Evolutionary conservation across 2,113 vertebrate genomes (phyloP).

Genomic region (Cyphomyrus discorhynchus): DNA sequence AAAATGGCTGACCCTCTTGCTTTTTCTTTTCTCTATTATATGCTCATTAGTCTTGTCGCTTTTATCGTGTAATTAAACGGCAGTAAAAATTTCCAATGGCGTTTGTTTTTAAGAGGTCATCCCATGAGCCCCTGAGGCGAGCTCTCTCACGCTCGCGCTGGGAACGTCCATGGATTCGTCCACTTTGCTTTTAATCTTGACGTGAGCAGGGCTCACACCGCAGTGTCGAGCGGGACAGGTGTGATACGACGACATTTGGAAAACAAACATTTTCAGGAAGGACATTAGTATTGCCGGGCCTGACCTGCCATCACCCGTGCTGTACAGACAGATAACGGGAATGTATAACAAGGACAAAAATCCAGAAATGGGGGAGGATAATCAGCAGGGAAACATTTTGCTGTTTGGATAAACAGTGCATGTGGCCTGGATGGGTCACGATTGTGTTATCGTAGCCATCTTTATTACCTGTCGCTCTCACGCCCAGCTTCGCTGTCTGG

Average conservation of each 20-base stretch:
- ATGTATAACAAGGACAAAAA: background rate
- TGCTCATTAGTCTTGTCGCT: background rate
- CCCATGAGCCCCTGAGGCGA: background rate
- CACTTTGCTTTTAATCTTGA: background rate
- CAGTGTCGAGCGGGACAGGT: constrained; percentile 9
- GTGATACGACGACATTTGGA: background rate
- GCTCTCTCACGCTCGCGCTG: background rate
- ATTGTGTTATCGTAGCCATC: constrained; percentile 13
- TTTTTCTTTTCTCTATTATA: background rate
- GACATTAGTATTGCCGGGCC: background rate
- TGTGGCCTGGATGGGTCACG: background rate
- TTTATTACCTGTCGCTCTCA: background rate
- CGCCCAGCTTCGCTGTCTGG: background rate
- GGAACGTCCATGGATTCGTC: background rate
- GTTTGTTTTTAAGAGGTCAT: background rate
- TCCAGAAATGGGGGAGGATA: background rate
- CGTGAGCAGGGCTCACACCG: background rate
- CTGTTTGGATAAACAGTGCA: background rate
- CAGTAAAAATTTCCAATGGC: background rate
- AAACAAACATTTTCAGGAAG: constrained; percentile 25
- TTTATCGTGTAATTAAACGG: background rate
- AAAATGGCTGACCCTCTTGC: background rate
- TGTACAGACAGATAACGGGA: constrained; percentile 16
- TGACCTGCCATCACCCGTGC: background rate
- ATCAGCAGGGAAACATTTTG: background rate